Conservation (phyloP, 2,888 invertebrate genomes). For the Macrophya alboannulata region DNA sequence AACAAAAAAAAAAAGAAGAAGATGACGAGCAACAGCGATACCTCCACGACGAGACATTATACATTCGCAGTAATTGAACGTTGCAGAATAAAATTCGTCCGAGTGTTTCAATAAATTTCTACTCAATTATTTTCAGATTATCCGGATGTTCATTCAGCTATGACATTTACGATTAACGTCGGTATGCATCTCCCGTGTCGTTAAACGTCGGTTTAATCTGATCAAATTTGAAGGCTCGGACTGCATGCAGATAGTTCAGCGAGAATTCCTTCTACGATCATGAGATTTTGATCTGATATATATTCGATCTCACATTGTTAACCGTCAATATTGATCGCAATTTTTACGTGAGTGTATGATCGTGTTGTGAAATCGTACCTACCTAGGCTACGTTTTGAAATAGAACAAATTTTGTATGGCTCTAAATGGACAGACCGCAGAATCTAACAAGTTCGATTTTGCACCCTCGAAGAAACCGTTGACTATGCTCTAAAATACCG, state of each 20-base stretch:
- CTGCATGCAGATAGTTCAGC: background rate
- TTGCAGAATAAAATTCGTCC: background rate
- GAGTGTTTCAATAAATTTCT: background rate
- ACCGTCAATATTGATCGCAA: background rate
- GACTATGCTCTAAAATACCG: conserved; percentile 4
- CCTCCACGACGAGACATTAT: background rate
- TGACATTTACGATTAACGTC: background rate
- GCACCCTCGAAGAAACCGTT: background rate
- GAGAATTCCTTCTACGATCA: background rate
- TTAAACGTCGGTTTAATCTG: background rate
- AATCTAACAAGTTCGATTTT: background rate
- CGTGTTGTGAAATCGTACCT: background rate
- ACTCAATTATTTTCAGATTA: background rate
- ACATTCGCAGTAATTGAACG: background rate
- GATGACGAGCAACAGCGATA: background rate
- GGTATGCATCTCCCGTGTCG: background rate
- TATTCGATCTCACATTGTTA: background rate
- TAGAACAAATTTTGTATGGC: background rate
- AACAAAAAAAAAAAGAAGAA: background rate
- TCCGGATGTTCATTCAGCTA: background rate
- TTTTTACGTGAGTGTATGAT: background rate
- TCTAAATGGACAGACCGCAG: background rate
- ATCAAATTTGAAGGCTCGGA: background rate
- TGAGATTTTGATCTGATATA: background rate
- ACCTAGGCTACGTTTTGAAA: background rate